Evolutionary conservation across 2,797 vertebrate species (phyloP), one percentile per base, ranked within the genome.

Genomic region (Trichosurus vulpecula): DNA sequence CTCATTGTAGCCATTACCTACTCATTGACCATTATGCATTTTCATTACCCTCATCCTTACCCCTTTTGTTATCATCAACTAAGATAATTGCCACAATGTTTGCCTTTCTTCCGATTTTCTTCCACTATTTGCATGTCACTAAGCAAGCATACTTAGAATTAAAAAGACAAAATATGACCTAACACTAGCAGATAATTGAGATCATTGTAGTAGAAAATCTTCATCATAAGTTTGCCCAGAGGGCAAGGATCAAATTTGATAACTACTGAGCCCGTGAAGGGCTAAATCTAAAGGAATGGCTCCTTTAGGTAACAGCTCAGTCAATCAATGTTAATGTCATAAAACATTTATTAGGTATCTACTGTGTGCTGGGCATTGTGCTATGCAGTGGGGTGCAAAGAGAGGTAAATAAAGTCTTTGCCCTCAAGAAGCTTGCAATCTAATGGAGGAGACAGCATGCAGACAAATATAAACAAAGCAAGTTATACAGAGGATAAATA

Each of bases 61-160:
- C 31, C 30, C 53, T 12, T 30, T 91, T 92, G 54, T 95, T 81
- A 93, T 94, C 91, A 94, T 74, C 47, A 94, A 31, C 12, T 95
- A 97, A 41, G 56, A 89, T 54, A 90, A 9, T 94, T 93, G 47
- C 54, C 53, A 95, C 92, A 94, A 54, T 54, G 81, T 93, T 93
- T 95, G 94, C 3, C 47, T 25, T 41, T 93, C 53, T 94, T 91
- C 92, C 95, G 74, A 91, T 96, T 95, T 92, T 91, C 93, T 95
- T 94, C n/a, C 93, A 51, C 92, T 93, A 95, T 94, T 91, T 92
- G 58, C 90, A 92, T 90, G 87, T 93, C 93, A 94, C 74, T 87
- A 16, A 95, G 54, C 90, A 56, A 91, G 90, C 41, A 22, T 58
- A 91, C 94, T 97, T 96, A 93, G 54, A 93, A 91, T 58, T 19